Percentiles rank a stretch among this genome's conserved stretches.
Evolutionary conservation across 2,888 invertebrate genomes (phyloP).

Genomic region (Scrobipalpa atriplicella): DNA sequence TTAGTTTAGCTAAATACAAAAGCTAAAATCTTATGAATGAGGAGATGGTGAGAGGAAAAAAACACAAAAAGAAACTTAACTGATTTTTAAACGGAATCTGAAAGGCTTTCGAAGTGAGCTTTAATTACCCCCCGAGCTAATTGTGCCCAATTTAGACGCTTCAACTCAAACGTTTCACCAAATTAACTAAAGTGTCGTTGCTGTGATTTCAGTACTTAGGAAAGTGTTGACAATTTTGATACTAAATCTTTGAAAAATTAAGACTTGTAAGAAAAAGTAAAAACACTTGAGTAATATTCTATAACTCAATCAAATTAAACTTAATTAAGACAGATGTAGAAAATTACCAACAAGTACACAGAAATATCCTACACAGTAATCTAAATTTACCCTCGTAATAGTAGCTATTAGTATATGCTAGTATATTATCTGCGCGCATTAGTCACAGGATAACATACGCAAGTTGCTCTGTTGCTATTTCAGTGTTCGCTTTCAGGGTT

Average conservation of each 20-base stretch:
- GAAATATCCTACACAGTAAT: conserved; percentile 6
- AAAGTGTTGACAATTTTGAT: neutral
- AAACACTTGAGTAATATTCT: neutral
- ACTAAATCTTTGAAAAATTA: neutral
- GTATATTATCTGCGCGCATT: conserved; percentile 40
- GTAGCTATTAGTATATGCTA: conserved; percentile 33
- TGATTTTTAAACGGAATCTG: conserved; percentile 19
- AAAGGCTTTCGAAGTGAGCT: conserved; percentile 45
- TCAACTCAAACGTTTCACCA: conserved; percentile 49
- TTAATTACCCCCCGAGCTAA: conserved; percentile 55
- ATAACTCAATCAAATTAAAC: neutral
- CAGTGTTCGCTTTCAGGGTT: conserved; percentile 74
- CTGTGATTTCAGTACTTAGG: conserved; percentile 40
- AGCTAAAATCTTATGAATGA: neutral
- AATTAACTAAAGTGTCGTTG: conserved; percentile 55
- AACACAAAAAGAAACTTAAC: neutral
- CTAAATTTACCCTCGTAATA: conserved; percentile 48
- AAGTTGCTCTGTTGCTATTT: conserved; percentile 68
- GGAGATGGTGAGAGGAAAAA: neutral
- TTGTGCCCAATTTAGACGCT: conserved; percentile 56
- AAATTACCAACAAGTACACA: neutral
- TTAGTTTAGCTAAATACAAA: neutral
- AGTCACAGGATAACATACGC: conserved; percentile 56
- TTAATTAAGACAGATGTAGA: conserved; percentile 39
- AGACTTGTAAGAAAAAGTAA: neutral